A percentile compares a stretch with the other conserved stretches of the same genome.
These are phyloP conservation scores for Tamias sibiricus DNA, from an alignment of 2,113 vertebrate genomes.

Conservation along the genomic window DNA sequence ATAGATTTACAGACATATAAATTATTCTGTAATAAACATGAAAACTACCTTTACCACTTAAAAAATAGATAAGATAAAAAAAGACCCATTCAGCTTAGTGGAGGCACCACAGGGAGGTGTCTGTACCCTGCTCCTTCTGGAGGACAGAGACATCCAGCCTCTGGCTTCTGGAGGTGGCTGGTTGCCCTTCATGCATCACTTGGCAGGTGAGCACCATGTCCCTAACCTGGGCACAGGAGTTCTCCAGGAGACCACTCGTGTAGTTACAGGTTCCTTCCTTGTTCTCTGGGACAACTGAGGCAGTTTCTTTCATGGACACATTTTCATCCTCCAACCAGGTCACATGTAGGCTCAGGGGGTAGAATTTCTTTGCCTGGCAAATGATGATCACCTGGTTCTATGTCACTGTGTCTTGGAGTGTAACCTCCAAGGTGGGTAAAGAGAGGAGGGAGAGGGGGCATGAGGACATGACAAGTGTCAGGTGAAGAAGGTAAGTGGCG, in stretches of 20 bases:
- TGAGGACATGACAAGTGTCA: fast-evolving
- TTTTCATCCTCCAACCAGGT: constrained; percentile 38
- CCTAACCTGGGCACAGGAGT: neutral
- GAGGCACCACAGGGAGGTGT: fast-evolving
- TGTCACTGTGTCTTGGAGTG: too few species aligned
- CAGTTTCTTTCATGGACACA: fast-evolving
- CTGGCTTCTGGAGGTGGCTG: fast-evolving
- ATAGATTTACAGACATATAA: neutral
- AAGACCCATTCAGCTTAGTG: neutral
- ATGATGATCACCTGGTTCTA: too few species aligned
- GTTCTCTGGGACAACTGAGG: neutral
- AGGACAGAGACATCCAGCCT: neutral
- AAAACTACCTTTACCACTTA: too few species aligned
- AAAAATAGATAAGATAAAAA: too few species aligned
- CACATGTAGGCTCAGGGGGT: neutral
- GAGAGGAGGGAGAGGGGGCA: too few species aligned
- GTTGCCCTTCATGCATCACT: neutral
- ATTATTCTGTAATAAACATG: too few species aligned
- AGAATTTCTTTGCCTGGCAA: neutral
- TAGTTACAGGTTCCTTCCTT: constrained; percentile 7
- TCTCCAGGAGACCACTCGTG: neutral
- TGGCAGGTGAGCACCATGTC: constrained; percentile 14
- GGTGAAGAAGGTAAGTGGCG: neutral
- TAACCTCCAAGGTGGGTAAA: too few species aligned
- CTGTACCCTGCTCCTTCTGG: neutral